These are phyloP conservation scores for Hipparchia semele DNA, from an alignment of 2,888 invertebrate genomes.

Conservation along the genomic window DNA sequence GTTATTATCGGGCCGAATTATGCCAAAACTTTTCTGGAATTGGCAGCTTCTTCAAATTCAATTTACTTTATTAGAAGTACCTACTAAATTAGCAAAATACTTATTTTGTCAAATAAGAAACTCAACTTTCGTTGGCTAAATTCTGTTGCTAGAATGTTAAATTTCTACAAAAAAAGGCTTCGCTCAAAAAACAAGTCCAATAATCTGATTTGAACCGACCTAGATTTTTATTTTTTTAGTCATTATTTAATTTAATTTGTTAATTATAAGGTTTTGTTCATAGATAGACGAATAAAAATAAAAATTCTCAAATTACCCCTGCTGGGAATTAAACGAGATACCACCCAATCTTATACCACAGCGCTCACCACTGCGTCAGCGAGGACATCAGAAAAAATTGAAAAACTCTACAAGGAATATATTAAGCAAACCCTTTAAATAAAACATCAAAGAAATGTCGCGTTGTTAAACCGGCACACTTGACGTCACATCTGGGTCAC, in stretches of 20 bases:
- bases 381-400: too few species aligned
- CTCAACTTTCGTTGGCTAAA: neutral
- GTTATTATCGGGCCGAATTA: neutral
- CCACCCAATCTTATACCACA: neutral
- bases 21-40: neutral
- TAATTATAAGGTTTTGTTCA: too few species aligned
- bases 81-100: neutral
- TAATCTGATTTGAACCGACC: too few species aligned
- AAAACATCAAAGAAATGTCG: constrained; percentile 7
- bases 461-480: neutral
- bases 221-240: too few species aligned
- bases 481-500: neutral
- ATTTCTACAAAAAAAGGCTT: neutral
- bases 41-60: constrained; percentile 10
- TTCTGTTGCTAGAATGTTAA: neutral
- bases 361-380: too few species aligned
- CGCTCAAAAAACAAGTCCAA: too few species aligned
- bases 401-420: neutral
- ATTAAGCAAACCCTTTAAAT: neutral
- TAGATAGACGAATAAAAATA: too few species aligned
- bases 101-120: too few species aligned
- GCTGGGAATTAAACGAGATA: too few species aligned
- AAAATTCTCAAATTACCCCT: too few species aligned
- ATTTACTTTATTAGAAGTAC: neutral
- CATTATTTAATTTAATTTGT: too few species aligned